These are phyloP conservation scores for Junco hyemalis DNA, from an alignment of 2,113 vertebrate species.

Conservation along the genomic window DNA sequence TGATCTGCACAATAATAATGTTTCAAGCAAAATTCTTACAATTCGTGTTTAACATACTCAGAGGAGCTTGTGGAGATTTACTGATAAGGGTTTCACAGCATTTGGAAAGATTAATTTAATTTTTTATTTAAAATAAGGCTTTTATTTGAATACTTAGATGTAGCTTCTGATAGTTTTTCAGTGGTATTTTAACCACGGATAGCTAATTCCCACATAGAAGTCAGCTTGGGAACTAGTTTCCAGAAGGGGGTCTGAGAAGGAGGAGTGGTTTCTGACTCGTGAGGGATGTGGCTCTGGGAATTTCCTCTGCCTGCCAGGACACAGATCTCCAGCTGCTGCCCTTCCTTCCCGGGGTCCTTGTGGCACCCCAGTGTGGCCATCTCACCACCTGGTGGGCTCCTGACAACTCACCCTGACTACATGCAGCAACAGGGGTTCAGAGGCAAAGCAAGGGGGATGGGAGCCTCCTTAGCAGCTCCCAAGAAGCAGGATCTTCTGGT, in stretches of 20 bases:
- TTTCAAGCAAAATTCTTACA: conserved; percentile 37
- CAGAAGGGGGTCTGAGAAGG: not conserved
- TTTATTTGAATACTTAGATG: conserved; percentile 18
- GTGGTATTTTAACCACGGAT: not conserved
- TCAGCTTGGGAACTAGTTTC: not conserved
- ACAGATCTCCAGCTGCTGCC: rapidly evolving
- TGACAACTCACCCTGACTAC: not conserved
- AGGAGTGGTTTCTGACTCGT: not conserved
- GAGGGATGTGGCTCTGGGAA: not conserved
- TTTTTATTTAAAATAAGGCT: not conserved
- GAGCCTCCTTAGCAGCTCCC: not conserved
- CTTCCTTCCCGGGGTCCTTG: not conserved
- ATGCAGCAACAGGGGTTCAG: not conserved
- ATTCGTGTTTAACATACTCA: conserved; percentile 41
- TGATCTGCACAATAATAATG: conserved; percentile 44
- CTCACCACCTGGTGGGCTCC: not conserved
- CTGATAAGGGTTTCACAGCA: conserved; percentile 36
- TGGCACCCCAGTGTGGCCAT: rapidly evolving
- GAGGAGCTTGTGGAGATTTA: conserved; percentile 9
- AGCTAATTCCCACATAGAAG: not conserved
- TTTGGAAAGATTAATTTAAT: conserved; percentile 6
- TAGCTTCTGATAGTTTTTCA: not conserved
- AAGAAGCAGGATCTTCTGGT: not conserved
- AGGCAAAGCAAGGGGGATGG: not conserved
- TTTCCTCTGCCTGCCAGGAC: not conserved